Percentiles rank a stretch among this genome's conserved stretches.
Evolutionary conservation across 2,113 vertebrate species (phyloP).

Genomic region (Pteronura brasiliensis): DNA sequence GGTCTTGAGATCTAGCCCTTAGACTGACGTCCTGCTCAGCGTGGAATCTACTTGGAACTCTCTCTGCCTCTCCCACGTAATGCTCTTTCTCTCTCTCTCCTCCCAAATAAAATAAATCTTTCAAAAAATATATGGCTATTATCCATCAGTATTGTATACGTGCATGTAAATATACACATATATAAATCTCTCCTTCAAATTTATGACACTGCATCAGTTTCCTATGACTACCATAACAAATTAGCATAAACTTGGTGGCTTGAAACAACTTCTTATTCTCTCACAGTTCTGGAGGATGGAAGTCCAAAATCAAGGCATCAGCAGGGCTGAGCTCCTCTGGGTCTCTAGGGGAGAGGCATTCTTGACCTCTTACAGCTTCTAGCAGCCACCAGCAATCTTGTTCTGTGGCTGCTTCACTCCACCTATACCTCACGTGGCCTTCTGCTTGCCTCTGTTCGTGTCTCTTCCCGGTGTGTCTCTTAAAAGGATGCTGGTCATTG

Average conservation of each 20-base stretch:
- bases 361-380: not conserved
- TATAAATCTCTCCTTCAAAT: not conserved
- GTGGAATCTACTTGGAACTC: not conserved
- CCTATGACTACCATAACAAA: not conserved
- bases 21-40: fast-evolving
- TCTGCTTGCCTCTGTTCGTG: not conserved
- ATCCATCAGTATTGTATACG: not conserved
- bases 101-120: not conserved
- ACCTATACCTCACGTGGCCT: not conserved
- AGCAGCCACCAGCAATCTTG: not conserved
- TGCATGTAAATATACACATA: not conserved
- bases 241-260: not conserved
- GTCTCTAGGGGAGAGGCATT: no score
- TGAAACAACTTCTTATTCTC: not conserved
- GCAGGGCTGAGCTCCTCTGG: not conserved
- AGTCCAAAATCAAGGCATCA: not conserved
- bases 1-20: not conserved
- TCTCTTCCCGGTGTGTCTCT: not conserved
- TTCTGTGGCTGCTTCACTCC: not conserved
- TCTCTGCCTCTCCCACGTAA: not conserved
- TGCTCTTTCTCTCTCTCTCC: not conserved
- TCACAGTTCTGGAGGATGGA: not conserved
- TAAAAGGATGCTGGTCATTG: not conserved
- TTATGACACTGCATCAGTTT: not conserved
- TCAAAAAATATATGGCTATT: not conserved